These are phyloP conservation scores for Galerucella calmariensis DNA, from an alignment of 2,888 invertebrate genomes.

Conservation along the genomic window DNA sequence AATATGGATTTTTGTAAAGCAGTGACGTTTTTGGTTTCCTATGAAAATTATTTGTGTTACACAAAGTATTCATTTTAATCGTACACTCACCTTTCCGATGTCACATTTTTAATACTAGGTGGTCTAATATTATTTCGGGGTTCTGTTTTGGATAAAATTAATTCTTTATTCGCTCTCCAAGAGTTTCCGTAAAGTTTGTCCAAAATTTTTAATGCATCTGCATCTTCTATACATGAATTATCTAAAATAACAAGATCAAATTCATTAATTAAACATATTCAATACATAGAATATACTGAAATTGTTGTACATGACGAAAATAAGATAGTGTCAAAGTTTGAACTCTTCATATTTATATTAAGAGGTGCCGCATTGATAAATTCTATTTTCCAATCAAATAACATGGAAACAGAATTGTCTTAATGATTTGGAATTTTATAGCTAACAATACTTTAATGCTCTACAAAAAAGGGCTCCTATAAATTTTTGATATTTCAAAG, in stretches of 20 bases:
- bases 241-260: constrained; percentile 5
- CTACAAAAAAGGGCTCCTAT: too few relatives aligned
- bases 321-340: too few relatives aligned
- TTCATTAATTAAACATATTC: too few relatives aligned
- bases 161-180: constrained; percentile 59
- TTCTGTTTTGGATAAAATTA: constrained; percentile 56
- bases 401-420: too few relatives aligned
- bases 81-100: constrained; percentile 37
- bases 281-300: too few relatives aligned
- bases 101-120: constrained; percentile 21
- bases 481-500: too few relatives aligned
- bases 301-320: too few relatives aligned
- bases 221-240: background rate
- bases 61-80: background rate
- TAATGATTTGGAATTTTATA: too few relatives aligned
- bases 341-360: too few relatives aligned
- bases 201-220: constrained; percentile 50
- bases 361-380: too few relatives aligned
- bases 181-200: constrained; percentile 60
- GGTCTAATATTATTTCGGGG: constrained; percentile 37
- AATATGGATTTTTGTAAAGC: constrained; percentile 51
- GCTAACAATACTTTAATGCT: too few relatives aligned
- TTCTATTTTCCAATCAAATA: too few relatives aligned
- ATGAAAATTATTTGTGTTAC: background rate
- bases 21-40: constrained; percentile 49